Evolutionary conservation across 1,140 invertebrate species (phyloP).

Genomic region (Camponotus floridanus): DNA sequence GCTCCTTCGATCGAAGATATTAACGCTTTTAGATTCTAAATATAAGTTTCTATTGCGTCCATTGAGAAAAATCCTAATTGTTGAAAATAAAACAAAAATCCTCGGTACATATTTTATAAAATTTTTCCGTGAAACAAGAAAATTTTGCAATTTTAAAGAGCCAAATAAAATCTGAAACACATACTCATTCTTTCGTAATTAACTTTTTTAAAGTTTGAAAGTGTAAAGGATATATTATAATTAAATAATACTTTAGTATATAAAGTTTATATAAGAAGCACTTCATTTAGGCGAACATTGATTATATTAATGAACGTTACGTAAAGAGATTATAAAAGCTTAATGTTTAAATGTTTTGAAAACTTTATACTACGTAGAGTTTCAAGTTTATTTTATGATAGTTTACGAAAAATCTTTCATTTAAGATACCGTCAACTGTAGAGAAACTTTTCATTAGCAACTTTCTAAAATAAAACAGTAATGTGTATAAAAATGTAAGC

Average conservation of each 20-base stretch:
- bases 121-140: background rate
- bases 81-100: background rate
- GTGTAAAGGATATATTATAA: background rate
- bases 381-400: constrained; percentile 37
- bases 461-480: background rate
- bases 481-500: background rate
- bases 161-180: background rate
- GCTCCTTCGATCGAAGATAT: too few species aligned
- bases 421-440: background rate
- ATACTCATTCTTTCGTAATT: background rate
- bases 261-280: constrained; percentile 16
- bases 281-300: constrained; percentile 2
- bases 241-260: background rate
- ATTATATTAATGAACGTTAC: constrained; percentile 38
- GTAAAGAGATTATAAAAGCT: constrained; percentile 28
- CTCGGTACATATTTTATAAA: too few species aligned
- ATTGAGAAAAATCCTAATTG: background rate
- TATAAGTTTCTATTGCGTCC: background rate
- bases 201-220: constrained; percentile 18
- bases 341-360: constrained; percentile 16
- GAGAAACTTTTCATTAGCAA: background rate
- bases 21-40: constrained; percentile 14
- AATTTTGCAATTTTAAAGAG: background rate
- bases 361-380: constrained; percentile 23
- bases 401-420: constrained; percentile 8